phyloP scores from a whole-genome alignment of 2,797 vertebrate species.

The Parauchenoglanis punctatus region DNA sequence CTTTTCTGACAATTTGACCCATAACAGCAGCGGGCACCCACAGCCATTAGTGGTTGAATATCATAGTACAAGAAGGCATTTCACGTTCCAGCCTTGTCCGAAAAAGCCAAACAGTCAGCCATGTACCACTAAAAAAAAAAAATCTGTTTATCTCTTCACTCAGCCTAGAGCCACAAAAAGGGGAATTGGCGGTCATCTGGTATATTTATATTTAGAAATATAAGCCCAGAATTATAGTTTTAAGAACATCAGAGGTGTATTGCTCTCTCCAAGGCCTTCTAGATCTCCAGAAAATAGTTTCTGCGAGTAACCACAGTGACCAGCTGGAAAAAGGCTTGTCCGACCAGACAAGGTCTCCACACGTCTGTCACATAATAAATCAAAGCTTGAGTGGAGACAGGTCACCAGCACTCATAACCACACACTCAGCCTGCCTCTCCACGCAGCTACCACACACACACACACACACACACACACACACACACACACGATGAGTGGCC shows the following conservation, averaged over 20 bases:
- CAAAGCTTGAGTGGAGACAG: conserved; percentile 56
- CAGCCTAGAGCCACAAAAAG: conserved; percentile 52
- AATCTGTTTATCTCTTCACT: conserved; percentile 50
- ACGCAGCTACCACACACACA: conserved; percentile 48
- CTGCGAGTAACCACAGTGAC: conserved; percentile 51
- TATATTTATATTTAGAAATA: conserved; percentile 62
- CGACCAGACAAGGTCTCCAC: conserved; percentile 50
- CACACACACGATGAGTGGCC: conserved; percentile 14
- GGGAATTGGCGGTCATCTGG: conserved; percentile 59
- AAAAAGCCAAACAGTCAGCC: conserved; percentile 32
- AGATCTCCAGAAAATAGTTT: conserved; percentile 51
- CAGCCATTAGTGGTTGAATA: conserved; percentile 42
- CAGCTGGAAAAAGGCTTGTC: conserved; percentile 59
- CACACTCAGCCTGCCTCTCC: conserved; percentile 45
- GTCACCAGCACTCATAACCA: conserved; percentile 56
- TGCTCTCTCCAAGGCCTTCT: conserved; percentile 42
- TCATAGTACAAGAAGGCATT: conserved; percentile 35
- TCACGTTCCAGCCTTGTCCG: conserved; percentile 38
- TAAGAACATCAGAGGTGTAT: conserved; percentile 55
- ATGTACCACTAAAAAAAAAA: conserved; percentile 39
- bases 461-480: conserved; percentile 41
- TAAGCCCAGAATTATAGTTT: conserved; percentile 55
- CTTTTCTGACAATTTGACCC: conserved; percentile 36
- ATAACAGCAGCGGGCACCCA: conserved; percentile 21
- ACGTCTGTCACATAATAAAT: conserved; percentile 61